Evolutionary conservation across 2,888 invertebrate genomes (phyloP).

Genomic region (Helleia helle): DNA sequence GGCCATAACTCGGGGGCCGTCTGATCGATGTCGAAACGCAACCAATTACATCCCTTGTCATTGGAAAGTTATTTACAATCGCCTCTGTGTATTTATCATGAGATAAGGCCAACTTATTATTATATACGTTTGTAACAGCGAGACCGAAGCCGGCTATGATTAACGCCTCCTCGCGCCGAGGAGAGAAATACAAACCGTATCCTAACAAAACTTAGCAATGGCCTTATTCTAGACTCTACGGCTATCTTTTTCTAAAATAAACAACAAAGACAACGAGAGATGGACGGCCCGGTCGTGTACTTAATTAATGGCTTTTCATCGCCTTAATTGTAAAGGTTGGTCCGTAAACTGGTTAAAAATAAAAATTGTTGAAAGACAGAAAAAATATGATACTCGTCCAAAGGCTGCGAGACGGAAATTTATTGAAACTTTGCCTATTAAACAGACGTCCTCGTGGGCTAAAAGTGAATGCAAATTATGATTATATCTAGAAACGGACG

Average conservation of each 20-base stretch:
- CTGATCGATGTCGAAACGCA: conserved; percentile 44
- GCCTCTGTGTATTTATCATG: conserved; percentile 45
- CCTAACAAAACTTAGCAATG: conserved; percentile 14
- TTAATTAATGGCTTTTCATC: conserved; percentile 25
- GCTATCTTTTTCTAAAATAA: conserved; percentile 11
- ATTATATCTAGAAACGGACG: conserved; percentile 6
- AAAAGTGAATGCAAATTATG: conserved; percentile 11
- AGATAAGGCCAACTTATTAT: conserved; percentile 43
- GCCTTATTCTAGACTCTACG: conserved; percentile 10
- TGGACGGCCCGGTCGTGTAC: conserved; percentile 14
- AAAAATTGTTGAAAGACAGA: conserved; percentile 13
- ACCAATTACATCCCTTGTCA: conserved; percentile 57
- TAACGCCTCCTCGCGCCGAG: conserved; percentile 15
- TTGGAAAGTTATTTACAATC: conserved; percentile 51
- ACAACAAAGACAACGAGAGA: conserved; percentile 14
- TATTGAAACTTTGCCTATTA: conserved; percentile 5
- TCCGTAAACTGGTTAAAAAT: conserved; percentile 15
- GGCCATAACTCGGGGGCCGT: conserved; percentile 30
- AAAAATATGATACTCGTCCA: conserved; percentile 8
- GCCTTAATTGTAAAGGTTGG: conserved; percentile 21
- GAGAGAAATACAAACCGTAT: conserved; percentile 15
- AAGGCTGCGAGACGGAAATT: neutral
- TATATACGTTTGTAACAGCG: conserved; percentile 28
- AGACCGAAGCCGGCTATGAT: conserved; percentile 12
- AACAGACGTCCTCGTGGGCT: conserved; percentile 4